Conservation (phyloP, 2,113 vertebrate species). For the Phyllopteryx taeniolatus region DNA sequence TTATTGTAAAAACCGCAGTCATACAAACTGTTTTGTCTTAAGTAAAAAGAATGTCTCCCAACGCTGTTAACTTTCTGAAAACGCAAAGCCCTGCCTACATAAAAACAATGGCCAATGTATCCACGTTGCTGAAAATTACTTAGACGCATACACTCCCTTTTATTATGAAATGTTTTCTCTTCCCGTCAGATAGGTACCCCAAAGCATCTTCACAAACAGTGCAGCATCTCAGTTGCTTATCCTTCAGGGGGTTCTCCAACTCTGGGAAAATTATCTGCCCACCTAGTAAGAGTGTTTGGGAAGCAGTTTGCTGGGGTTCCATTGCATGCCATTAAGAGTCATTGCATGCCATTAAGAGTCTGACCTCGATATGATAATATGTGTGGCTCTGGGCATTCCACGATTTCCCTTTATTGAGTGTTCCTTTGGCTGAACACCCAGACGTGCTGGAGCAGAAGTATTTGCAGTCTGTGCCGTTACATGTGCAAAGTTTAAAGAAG, state of each 20-base stretch:
- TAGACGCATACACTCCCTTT: neutral
- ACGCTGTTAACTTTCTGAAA: neutral
- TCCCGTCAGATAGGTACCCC: neutral
- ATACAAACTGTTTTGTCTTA: no score
- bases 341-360: neutral
- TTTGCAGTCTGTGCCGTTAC: neutral
- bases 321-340: neutral
- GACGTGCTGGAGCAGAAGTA: neutral
- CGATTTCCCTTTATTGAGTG: neutral
- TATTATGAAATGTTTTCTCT: neutral
- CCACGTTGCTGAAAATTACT: neutral
- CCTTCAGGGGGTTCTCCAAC: neutral
- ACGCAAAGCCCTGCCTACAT: neutral
- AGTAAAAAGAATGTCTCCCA: neutral
- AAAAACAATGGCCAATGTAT: neutral
- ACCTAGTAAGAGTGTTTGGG: neutral
- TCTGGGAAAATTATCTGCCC: neutral
- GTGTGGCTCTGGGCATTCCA: neutral
- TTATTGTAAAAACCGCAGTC: no score
- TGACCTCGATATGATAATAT: neutral
- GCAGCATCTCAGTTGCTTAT: slow-evolving; percentile 1
- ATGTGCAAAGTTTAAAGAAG: neutral
- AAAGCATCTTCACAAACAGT: neutral
- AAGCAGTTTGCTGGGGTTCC: neutral
- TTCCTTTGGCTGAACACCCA: neutral